A percentile compares a stretch with the other conserved stretches of the same genome.
phyloP scores from a whole-genome alignment of 92 coral and sea anemone species.

The Bergia sp. region DNA sequence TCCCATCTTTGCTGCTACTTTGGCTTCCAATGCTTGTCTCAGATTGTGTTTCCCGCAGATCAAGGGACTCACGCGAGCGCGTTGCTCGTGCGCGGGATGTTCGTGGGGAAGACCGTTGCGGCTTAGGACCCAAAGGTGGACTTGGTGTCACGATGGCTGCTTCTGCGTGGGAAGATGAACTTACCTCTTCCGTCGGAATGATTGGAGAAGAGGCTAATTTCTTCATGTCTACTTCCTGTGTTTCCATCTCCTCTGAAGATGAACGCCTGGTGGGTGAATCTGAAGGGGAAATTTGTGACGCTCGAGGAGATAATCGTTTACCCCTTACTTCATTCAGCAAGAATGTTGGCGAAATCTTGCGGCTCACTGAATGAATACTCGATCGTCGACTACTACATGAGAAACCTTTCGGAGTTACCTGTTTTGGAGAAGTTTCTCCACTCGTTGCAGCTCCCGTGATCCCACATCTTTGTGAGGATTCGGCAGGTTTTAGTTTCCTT shows the following conservation, averaged over 20 bases:
- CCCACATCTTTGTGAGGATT: slow-evolving; percentile 17
- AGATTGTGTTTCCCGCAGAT: slow-evolving; percentile 61
- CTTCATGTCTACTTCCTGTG: background rate
- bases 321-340: background rate
- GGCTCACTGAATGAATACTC: slow-evolving; percentile 35
- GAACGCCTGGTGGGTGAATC: background rate
- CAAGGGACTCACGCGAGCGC: slow-evolving; percentile 57
- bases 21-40: slow-evolving; percentile 63
- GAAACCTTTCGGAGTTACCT: background rate
- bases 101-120: slow-evolving; percentile 66
- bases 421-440: background rate
- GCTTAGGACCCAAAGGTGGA: slow-evolving; percentile 58
- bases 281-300: slow-evolving; percentile 17
- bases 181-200: slow-evolving; percentile 5
- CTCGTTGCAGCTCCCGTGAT: slow-evolving; percentile 20
- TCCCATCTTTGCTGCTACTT: slow-evolving; percentile 54
- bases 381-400: slow-evolving; percentile 35
- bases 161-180: background rate
- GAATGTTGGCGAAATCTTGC: slow-evolving; percentile 38
- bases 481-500: slow-evolving; percentile 9
- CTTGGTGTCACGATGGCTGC: slow-evolving; percentile 32
- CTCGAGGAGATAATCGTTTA: background rate
- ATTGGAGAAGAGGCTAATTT: background rate
- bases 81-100: slow-evolving; percentile 61
- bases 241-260: background rate